Percentiles rank a stretch among this genome's conserved stretches.
phyloP scores from a whole-genome alignment of 2,113 vertebrate genomes.

The Forbesichthys agassizii region DNA sequence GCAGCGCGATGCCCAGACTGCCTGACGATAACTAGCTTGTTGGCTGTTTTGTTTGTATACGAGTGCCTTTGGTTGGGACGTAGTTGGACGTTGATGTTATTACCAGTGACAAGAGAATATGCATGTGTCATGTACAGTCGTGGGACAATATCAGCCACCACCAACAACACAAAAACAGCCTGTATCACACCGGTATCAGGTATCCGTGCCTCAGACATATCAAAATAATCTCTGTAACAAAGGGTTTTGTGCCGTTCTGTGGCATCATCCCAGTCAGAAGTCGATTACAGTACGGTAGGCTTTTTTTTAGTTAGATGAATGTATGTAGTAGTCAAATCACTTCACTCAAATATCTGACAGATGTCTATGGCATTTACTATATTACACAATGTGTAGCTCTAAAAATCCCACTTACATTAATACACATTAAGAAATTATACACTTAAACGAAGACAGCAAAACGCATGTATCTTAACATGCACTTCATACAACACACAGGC shows the following conservation, averaged over 20 bases:
- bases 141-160: conserved; percentile 23
- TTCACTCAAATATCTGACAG: too few relatives aligned
- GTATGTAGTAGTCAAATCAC: too few relatives aligned
- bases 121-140: conserved; percentile 5
- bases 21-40: conserved; percentile 46
- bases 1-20: conserved; percentile 21
- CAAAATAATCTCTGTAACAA: conserved; percentile 74
- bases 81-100: conserved; percentile 35
- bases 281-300: background rate
- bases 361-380: too few relatives aligned
- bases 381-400: too few relatives aligned
- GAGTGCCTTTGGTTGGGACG: conserved; percentile 26
- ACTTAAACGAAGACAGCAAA: too few relatives aligned
- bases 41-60: background rate
- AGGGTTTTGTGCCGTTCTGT: conserved; percentile 67
- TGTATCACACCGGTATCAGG: conserved; percentile 36
- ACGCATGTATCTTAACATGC: too few relatives aligned
- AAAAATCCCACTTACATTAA: too few relatives aligned
- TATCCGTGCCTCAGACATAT: conserved; percentile 54
- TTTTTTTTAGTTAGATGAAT: background rate
- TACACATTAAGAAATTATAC: too few relatives aligned
- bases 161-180: conserved; percentile 26
- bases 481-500: too few relatives aligned
- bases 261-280: conserved; percentile 29
- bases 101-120: background rate